Percentiles rank a stretch among this genome's conserved stretches.
These are phyloP conservation scores for Chelonoidis abingdonii DNA, from an alignment of 2,113 vertebrate genomes.

Conservation along the genomic window DNA sequence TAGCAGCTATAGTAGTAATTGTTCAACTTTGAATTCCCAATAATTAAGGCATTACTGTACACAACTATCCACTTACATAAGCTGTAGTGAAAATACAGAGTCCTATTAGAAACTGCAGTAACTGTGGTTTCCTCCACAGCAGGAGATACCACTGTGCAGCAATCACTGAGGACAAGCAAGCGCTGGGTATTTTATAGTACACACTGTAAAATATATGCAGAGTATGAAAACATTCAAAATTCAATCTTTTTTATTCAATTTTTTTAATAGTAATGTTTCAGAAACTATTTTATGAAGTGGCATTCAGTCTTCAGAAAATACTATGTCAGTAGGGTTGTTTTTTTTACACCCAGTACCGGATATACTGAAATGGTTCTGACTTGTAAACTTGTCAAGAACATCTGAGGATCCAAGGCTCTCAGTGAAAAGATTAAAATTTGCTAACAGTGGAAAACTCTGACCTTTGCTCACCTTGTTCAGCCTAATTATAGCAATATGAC, in stretches of 20 bases:
- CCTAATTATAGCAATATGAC: neutral
- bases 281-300: neutral
- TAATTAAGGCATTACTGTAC: neutral
- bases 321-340: neutral
- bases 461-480: neutral
- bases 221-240: neutral
- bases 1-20: neutral
- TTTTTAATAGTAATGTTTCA: neutral
- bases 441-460: neutral
- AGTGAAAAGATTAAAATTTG: neutral
- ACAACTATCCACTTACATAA: neutral
- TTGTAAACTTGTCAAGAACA: neutral
- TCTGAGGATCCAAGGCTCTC: neutral
- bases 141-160: neutral
- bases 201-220: neutral
- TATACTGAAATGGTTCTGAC: neutral
- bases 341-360: neutral
- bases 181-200: neutral
- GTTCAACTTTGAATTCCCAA: neutral
- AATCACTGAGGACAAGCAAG: neutral
- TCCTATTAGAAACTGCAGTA: neutral
- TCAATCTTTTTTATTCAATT: neutral
- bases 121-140: neutral
- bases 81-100: neutral
- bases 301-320: neutral